Conservation (phyloP, 1,140 invertebrate genomes). For the Saxidomus purpurata region DNA sequence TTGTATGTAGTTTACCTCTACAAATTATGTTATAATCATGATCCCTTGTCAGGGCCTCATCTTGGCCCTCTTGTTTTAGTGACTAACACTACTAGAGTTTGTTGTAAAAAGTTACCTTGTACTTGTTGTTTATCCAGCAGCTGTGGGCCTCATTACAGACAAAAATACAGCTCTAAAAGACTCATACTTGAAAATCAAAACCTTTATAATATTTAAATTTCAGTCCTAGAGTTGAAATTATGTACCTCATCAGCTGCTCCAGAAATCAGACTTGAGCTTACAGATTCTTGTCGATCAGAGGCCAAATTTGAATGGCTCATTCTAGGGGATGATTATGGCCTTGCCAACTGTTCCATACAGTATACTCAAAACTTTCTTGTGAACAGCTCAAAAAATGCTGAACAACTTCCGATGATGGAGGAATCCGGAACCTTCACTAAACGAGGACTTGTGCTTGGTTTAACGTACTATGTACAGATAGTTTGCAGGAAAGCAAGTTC, state of each 20-base stretch:
- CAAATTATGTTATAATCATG: too few relatives aligned
- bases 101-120: too few relatives aligned
- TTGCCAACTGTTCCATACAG: background rate
- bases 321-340: background rate
- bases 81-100: too few relatives aligned
- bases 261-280: slow-evolving; percentile 13
- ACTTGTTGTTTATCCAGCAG: too few relatives aligned
- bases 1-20: too few relatives aligned
- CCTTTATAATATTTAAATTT: slow-evolving; percentile 3
- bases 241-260: background rate
- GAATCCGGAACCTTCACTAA: background rate
- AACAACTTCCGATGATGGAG: background rate
- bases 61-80: too few relatives aligned
- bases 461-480: slow-evolving; percentile 38
- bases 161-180: too few relatives aligned
- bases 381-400: background rate
- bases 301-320: slow-evolving; percentile 53
- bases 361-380: background rate
- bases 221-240: background rate
- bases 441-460: background rate
- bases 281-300: background rate
- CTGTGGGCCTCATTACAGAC: too few relatives aligned
- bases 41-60: too few relatives aligned
- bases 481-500: background rate
- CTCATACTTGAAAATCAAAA: too few relatives aligned